These are phyloP conservation scores for Bos taurus DNA, from an alignment of 2,113 vertebrate genomes.

Conservation along the genomic window ARS-UCD2.0 NC_037331.1:114386501-114387000, in stretches of 20 bases:
- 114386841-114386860: fast-evolving
- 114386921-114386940: not conserved
- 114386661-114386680: not conserved
- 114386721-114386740: not conserved
- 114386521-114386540: not conserved
- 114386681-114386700: not conserved
- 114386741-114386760: not conserved
- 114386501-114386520: not conserved
- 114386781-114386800: not conserved
- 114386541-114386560: not conserved
- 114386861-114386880: not conserved
- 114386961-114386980: not conserved
- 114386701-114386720: not conserved
- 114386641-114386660: not conserved
- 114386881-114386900: not conserved
- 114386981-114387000: not conserved
- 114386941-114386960: fast-evolving
- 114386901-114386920: not conserved
- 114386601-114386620: not conserved
- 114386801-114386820: not conserved
- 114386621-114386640: not conserved
- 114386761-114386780: not conserved
- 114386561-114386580: not conserved
- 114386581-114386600: not conserved
- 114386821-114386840: not conserved